Evolutionary conservation across 1,140 invertebrate species (phyloP), one percentile per base, ranked within the genome.

Genomic region (Cyrtorhinus lividipennis): DNA sequence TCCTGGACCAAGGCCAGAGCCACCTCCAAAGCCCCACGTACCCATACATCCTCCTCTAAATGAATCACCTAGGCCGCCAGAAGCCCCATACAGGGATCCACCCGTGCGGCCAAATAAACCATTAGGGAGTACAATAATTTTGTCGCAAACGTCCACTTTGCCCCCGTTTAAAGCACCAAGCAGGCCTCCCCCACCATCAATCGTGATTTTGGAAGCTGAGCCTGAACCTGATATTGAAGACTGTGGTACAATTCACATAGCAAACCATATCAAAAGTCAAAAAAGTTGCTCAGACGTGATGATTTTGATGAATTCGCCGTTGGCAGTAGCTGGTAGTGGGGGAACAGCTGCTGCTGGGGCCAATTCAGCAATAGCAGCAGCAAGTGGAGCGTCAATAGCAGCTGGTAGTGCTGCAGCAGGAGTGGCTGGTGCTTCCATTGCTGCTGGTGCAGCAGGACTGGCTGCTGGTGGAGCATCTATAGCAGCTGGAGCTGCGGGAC

Each of bases 111-210:
- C 26, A 22, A 63, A 63, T 46, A 26, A 46, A 10, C 59, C 59
- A 24, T 26, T 63, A 30, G 57, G 59, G 0, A 46, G 58, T 12
- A 62, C 62, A 48, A 56, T 64, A 25, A 59, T 66, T 18, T 61
- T 63, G 5, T 44, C 64, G 18, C 64, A 62, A 45, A 30, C 53
- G 18, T 25, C 56, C 2, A 44, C 58, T n/a, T 56, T 24, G 15
- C 25, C 45, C 18, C 25, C 61, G 38, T 30, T 63, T 15, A 23
- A 24, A n/a, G 56, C 45, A 18, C 58, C 59, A 22, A 59, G 48
- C 8, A 56, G 63, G 20, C 64, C 64, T 13, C 62, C 68, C 1
- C 67, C 68, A 12, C 68, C 68, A 3, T 62, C 65, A 25, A 70
- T 70, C 53, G 63, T 68, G 3, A 63, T 68, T 20, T n/a, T 68